Base-by-base conservation (phyloP, 1,140 invertebrate species). In the Drosophila willistoni region DNA sequence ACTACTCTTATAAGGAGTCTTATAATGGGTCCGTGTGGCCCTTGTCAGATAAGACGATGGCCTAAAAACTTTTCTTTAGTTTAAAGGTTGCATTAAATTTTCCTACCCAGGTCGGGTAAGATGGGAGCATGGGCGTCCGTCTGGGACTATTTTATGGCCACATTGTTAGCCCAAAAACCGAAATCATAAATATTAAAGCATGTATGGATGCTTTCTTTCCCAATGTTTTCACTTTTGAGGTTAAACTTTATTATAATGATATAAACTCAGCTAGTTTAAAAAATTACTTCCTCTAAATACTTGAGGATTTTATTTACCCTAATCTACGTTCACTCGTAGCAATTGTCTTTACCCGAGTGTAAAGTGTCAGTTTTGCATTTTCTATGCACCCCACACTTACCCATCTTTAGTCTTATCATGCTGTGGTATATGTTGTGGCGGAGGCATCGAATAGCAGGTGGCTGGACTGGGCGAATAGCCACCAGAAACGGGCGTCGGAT, bases 391-490 rank as follows among this genome's bases (percentile, higher is more conserved):
- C 41, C 13, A 13, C 1, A 87, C 95, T 95, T 92, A 96, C 96
- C 96, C 95, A 91, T 95, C 95, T 82, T 97, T 96, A 90, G 94
- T 94, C 87, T 96, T 96, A 92, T 95, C 95, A 83, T 95, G 94
- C 41, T 95, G 95, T 69, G 95, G 95, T 76, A 95, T 94, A 36
- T 94, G 94, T 77, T 96, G 94, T 19, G 96, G 96, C 22, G 96
- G 96, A 72, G 96, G 96, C 96, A 97, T 97, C 62, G 95, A 95
- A 92, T 97, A 97, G 91, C 96, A 97, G 33, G 95, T 95, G 55
- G 94, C 93, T 44, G 94, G 94, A 62, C 94, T 93, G 36, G 95
- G 95, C 12, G 94, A 94, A 92, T 97, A 97, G 25, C 95, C 95
- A 44, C 95, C 94, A 42, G 95, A 95, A 62, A 93, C 94, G 90